phyloP scores from a whole-genome alignment of 2,888 invertebrate species.

The Ormyrus thymus region DNA sequence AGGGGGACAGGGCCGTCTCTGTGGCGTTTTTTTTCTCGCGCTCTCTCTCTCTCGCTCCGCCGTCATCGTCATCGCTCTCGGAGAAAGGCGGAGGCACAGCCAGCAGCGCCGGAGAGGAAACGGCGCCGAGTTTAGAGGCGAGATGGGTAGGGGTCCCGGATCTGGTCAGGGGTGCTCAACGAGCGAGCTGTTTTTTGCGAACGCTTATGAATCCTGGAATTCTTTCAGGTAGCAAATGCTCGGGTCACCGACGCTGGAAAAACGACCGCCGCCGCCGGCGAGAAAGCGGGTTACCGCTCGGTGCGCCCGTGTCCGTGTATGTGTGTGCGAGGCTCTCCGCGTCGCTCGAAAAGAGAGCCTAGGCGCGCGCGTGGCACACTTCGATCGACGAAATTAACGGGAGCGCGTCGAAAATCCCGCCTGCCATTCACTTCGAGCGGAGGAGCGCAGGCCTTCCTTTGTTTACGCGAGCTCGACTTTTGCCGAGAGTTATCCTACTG shows the following conservation, averaged over 20 bases:
- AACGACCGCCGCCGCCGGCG: slow-evolving; percentile 30
- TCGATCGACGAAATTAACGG: slow-evolving; percentile 63
- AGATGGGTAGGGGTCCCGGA: slow-evolving; percentile 53
- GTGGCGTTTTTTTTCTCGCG: slow-evolving; percentile 32
- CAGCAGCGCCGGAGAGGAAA: slow-evolving; percentile 42
- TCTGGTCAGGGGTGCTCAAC: slow-evolving; percentile 55
- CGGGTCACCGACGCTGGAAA: slow-evolving; percentile 16
- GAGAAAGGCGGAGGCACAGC: slow-evolving; percentile 48
- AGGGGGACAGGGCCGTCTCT: slow-evolving; percentile 53
- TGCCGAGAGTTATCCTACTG: too few relatives aligned
- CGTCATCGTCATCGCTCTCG: slow-evolving; percentile 44
- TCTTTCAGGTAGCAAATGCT: slow-evolving; percentile 26
- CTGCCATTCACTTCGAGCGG: slow-evolving; percentile 36
- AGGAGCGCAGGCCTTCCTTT: too few relatives aligned
- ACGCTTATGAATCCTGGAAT: neutral
- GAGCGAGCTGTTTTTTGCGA: slow-evolving; percentile 13
- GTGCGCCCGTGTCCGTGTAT: slow-evolving; percentile 1
- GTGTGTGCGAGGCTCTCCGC: slow-evolving; percentile 7
- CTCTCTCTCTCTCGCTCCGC: slow-evolving; percentile 22
- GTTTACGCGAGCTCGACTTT: too few relatives aligned
- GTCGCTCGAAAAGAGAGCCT: slow-evolving; percentile 5
- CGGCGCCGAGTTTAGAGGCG: neutral
- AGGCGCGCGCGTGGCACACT: slow-evolving; percentile 61
- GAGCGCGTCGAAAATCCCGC: slow-evolving; percentile 62
- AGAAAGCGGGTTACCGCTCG: slow-evolving; percentile 45